phyloP scores from a whole-genome alignment of 2,888 invertebrate species.

The Drosophila affinis region DNA sequence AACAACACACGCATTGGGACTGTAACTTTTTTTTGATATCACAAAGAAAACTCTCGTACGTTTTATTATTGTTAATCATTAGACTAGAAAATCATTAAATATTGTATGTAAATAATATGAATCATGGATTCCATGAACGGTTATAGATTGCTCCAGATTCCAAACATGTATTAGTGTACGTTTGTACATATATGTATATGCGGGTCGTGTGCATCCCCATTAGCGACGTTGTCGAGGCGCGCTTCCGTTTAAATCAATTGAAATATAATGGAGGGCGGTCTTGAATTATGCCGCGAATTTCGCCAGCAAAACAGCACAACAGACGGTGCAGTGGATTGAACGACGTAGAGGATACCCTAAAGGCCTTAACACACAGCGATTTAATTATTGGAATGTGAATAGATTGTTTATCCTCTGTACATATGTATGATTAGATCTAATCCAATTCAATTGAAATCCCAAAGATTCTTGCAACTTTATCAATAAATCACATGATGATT shows the following conservation, averaged over 20 bases:
- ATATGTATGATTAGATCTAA: background rate
- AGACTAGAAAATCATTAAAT: slow-evolving; percentile 46
- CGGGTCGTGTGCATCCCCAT: slow-evolving; percentile 10
- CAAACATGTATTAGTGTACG: slow-evolving; percentile 4
- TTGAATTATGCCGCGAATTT: slow-evolving; percentile 57
- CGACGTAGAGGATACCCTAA: slow-evolving; percentile 14
- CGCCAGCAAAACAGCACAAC: slow-evolving; percentile 17
- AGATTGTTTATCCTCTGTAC: background rate
- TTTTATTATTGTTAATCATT: slow-evolving; percentile 50
- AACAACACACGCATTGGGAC: background rate
- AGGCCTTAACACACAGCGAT: background rate
- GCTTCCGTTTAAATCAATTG: slow-evolving; percentile 72
- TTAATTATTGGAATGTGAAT: background rate
- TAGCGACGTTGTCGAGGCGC: slow-evolving; percentile 42
- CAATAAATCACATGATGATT: slow-evolving; percentile 12
- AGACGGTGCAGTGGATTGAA: background rate
- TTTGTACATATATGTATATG: background rate
- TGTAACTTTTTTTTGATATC: slow-evolving; percentile 27
- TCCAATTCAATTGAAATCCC: background rate
- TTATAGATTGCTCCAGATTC: slow-evolving; percentile 6
- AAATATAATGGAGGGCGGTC: slow-evolving; percentile 74
- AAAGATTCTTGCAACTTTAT: background rate
- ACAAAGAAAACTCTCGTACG: slow-evolving; percentile 28
- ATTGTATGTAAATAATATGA: slow-evolving; percentile 41
- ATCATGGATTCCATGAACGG: slow-evolving; percentile 4